Base-by-base conservation (phyloP, 2,888 invertebrate genomes). In the Elaeidobius kamerunicus region DNA sequence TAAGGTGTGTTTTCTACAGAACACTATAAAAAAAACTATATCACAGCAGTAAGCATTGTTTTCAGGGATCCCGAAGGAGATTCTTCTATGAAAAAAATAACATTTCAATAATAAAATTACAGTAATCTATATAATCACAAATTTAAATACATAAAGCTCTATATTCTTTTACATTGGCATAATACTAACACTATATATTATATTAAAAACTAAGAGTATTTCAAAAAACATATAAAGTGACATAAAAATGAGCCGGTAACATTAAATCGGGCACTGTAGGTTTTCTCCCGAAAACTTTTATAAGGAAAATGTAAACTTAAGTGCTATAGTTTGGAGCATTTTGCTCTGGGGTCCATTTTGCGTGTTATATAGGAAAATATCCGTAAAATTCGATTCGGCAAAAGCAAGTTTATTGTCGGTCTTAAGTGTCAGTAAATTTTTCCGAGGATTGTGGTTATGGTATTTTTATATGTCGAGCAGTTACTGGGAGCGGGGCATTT, bases 291-390 rank as follows among this genome's bases (percentile, higher is more conserved):
- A 7, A 38, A 38, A 16, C 18, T 38, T 38, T 18, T 17, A 17
- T 18, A 38, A 38, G n/a, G 9, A 38, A 18, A 18, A 38, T 38
- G 38, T 17, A 38, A 38, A 38, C 38, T 38, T 38, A 7, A 38
- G 18, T 38, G 38, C 38, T 18, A 18, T 16, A 38, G 16, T 18
- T 38, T 18, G 16, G 16, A 5, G 18, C 38, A 38, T 38, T 38
- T 16, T 38, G 18, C 38, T 18, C 38, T 18, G 18, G 38, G 38
- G 38, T 38, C 38, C 18, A 38, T 38, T 38, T 18, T 38, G 17
- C 38, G 7, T 38, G 38, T 18, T 38, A 38, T 38, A 12, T 18
- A 38, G 16, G 38, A 18, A 38, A 38, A 38, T 38, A 38, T 16
- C 38, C 38, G 18, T 38, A 38, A 23, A 23, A 23, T 23, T 23